Evolutionary conservation across 2,113 vertebrate genomes (phyloP), one percentile per base, ranked within the genome.

Genomic region (Microtus ochrogaster): DNA sequence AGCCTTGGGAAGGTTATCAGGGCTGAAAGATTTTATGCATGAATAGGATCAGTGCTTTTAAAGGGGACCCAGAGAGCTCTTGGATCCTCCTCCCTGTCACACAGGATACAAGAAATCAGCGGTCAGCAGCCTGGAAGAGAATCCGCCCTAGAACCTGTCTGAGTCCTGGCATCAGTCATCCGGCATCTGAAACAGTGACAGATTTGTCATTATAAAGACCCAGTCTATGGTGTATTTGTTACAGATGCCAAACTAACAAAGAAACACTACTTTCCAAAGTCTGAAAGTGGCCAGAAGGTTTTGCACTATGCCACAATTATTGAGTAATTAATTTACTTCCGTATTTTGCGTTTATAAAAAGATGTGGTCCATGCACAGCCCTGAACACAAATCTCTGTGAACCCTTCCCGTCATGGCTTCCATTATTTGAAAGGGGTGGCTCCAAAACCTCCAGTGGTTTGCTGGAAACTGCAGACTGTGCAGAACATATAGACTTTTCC

Each of bases 261-360:
- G 26, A 94, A 92, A 84, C 41, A 79, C 44, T 44, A n/a, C 66
- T 92, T 91, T 72, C 74, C 36, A 85, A 9, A 55, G 30, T 73
- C 61, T 73, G 30, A 58, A 28, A 41, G 91, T 13, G 52, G 52
- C 77, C 63, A 88, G n/a, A 95, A 63, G 47, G 82, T 81, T 94
- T 81, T 77, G 49, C 86, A 88, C 39, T 9, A 47, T 30, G 78
- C 5, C 22, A 2, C 63, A 72, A n/a, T 0, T 90, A 5, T 39
- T 87, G 61, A 89, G 39, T 65, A 94, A 30, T 47, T 74, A 91
- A 87, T 65, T 33, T 81, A 95, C 68, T 79, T 68, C 47, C 68
- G 21, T 68, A 77, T 61, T 94, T 77, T 91, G 39, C 81, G 78
- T 65, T 16, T 91, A 8, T 74, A 65, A 90, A 89, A 47, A 65